Base-by-base conservation (phyloP, 2,113 vertebrate species). In the Mesembrinibis cayennensis region DNA sequence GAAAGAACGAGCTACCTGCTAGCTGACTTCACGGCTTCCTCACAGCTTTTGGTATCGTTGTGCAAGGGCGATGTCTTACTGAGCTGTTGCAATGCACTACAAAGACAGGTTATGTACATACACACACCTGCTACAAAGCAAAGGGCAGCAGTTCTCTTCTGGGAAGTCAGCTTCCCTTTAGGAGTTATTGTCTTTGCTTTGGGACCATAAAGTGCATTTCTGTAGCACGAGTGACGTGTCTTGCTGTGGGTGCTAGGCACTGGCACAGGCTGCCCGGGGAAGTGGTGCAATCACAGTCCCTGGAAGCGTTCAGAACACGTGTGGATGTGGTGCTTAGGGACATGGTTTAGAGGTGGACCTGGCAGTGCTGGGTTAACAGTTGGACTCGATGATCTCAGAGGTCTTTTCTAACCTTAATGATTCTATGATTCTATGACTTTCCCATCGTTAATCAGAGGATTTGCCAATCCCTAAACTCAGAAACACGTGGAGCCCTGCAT, bases 401-500 rank as follows among this genome's bases (percentile, higher is more conserved):
- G 40, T 42, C 40, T 42, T 42, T 42, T 42, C 40, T 12, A 42
- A 42, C 40, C 40, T 42, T 42, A 42, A 42, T 42, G 40, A 42
- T 42, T 42, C 40, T 42, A 42, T 42, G 40, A 42, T 42, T 42
- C 40, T 42, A 42, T 42, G 70, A 29, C 10, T 38, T 66, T 27
- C 76, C 70, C 59, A 8, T 27, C 0, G 3, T 9, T 55, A 70
- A 59, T 7, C 27, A 10, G 45, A 59, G 63, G 56, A 38, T n/a
- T 85, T 50, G 70, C 45, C 45, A 61, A 9, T 12, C 45, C n/a
- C 15, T 9, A 27, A 25, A 38, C 25, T 22, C 55, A 42, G 81
- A 38, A 34, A 22, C 3, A 2, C 4, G 1, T 1, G 0, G 61
- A 47, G 65, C 45, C 32, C 76, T 16, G 44, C 7, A 1, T 5